These are phyloP conservation scores for Cyaniris semiargus DNA, from an alignment of 2,888 invertebrate species.

Conservation along the genomic window DNA sequence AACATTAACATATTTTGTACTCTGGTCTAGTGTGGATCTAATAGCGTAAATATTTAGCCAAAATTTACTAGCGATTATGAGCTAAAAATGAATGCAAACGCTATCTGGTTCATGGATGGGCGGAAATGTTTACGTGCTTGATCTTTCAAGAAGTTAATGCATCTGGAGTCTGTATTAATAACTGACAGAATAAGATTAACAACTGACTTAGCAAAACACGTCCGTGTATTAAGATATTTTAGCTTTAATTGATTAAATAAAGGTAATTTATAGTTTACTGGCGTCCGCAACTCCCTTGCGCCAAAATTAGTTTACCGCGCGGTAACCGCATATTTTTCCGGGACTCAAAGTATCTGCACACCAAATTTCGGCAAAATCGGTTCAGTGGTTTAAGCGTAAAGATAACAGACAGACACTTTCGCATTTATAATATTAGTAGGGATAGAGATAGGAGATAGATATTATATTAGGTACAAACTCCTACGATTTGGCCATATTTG, in stretches of 20 bases:
- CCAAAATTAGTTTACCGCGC: too few relatives aligned
- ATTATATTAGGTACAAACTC: too few relatives aligned
- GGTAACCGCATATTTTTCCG: too few relatives aligned
- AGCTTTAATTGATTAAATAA: neutral
- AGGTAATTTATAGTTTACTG: neutral
- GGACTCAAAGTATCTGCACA: too few relatives aligned
- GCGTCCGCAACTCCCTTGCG: neutral
- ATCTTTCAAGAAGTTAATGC: conserved; percentile 45
- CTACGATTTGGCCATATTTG: too few relatives aligned
- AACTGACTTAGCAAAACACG: conserved; percentile 27
- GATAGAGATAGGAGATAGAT: too few relatives aligned
- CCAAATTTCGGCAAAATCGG: too few relatives aligned
- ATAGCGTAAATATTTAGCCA: neutral
- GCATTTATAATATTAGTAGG: too few relatives aligned
- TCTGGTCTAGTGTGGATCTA: neutral
- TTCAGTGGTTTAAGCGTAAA: too few relatives aligned
- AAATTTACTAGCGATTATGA: neutral
- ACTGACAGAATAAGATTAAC: conserved; percentile 38
- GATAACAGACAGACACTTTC: too few relatives aligned
- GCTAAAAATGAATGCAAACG: neutral
- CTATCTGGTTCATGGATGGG: neutral
- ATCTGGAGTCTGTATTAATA: conserved; percentile 46
- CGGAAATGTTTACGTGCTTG: conserved; percentile 39
- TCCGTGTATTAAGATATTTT: neutral
- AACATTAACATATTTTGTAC: too few relatives aligned